Conservation (phyloP, 1,140 invertebrate genomes). For the Ceratitis capitata region DNA sequence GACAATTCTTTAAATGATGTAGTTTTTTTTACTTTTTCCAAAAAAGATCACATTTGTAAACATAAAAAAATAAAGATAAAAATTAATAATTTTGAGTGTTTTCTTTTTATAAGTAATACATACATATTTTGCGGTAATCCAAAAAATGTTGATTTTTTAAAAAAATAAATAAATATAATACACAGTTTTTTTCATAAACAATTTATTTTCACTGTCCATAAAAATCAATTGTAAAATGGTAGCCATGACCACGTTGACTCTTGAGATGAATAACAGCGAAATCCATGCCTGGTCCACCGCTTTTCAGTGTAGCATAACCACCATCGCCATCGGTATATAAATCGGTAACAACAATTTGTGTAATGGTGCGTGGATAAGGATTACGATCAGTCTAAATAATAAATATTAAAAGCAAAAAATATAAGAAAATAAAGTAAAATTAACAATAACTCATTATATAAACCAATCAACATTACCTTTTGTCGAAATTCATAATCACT, state of each 20-base stretch:
- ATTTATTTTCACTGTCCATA: slow-evolving; percentile 56
- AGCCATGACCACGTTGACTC: slow-evolving; percentile 63
- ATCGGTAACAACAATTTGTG: slow-evolving; percentile 58
- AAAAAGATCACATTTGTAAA: too few species aligned
- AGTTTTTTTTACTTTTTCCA: too few species aligned
- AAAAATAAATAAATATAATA: too few species aligned
- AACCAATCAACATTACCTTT: slow-evolving; percentile 39
- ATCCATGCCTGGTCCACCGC: slow-evolving; percentile 64
- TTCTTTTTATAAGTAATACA: too few species aligned
- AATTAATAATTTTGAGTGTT: too few species aligned
- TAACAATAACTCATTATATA: neutral
- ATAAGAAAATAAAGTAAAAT: neutral
- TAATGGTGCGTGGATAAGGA: slow-evolving; percentile 32
- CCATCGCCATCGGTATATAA: slow-evolving; percentile 66
- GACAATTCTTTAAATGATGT: too few species aligned
- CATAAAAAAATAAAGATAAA: too few species aligned
- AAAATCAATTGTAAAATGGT: slow-evolving; percentile 64
- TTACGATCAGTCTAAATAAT: neutral
- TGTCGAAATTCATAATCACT: slow-evolving; percentile 52
- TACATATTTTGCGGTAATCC: too few species aligned
- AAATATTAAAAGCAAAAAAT: neutral
- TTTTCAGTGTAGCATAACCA: slow-evolving; percentile 56
- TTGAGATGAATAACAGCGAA: slow-evolving; percentile 63
- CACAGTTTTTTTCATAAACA: too few species aligned
- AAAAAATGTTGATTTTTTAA: too few species aligned